phyloP scores from a whole-genome alignment of 2,888 invertebrate species.

The Andrena camellia region DNA sequence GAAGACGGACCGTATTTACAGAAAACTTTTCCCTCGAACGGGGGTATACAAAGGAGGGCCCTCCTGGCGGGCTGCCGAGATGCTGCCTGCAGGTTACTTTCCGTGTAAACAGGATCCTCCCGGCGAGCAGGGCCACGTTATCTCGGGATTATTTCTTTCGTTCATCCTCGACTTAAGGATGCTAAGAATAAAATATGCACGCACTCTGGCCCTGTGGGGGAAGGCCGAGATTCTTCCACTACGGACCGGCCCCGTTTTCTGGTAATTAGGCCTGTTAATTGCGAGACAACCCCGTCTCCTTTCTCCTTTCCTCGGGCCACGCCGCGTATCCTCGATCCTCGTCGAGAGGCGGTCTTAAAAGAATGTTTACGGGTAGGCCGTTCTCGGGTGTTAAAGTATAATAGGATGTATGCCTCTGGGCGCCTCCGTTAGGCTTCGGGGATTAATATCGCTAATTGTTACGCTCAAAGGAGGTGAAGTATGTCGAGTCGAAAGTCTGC shows the following conservation, averaged over 20 bases:
- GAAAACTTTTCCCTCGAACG: slow-evolving; percentile 65
- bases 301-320: slow-evolving; percentile 35
- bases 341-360: slow-evolving; percentile 69
- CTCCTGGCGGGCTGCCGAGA: slow-evolving; percentile 38
- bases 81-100: slow-evolving; percentile 62
- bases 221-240: slow-evolving; percentile 55
- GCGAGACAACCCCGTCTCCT: slow-evolving; percentile 58
- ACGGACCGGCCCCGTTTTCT: slow-evolving; percentile 64
- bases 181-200: slow-evolving; percentile 82
- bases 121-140: slow-evolving; percentile 52
- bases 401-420: slow-evolving; percentile 71
- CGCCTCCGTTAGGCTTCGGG: slow-evolving; percentile 66
- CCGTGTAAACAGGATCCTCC: slow-evolving; percentile 68
- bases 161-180: slow-evolving; percentile 72
- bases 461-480: slow-evolving; percentile 77
- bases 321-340: slow-evolving; percentile 43
- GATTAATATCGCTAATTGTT: slow-evolving; percentile 83
- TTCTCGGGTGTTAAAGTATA: slow-evolving; percentile 75
- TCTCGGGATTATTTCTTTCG: slow-evolving; percentile 76
- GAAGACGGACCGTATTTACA: slow-evolving; percentile 65
- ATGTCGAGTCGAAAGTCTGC: slow-evolving; percentile 45
- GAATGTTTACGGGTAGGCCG: slow-evolving; percentile 78
- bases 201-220: slow-evolving; percentile 53
- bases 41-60: slow-evolving; percentile 52
- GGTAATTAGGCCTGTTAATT: slow-evolving; percentile 81